A percentile compares a stretch with the other conserved stretches of the same genome.
Conservation (phyloP, 2,888 invertebrate genomes). For the Opisthograptis luteolata region DNA sequence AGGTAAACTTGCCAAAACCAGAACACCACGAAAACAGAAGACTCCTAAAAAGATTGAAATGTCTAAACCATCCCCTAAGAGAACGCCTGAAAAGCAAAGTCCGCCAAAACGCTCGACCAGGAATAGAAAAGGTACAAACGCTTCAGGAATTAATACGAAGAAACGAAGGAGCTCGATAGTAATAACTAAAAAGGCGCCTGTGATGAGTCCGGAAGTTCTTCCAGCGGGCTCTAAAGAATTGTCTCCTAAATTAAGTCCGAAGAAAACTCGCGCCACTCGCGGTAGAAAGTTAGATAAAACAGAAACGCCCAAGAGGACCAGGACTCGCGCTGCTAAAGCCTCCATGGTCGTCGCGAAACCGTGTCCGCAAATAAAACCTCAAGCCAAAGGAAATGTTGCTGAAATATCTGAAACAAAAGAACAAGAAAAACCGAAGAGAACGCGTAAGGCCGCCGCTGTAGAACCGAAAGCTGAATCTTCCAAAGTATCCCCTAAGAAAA, state of each 20-base stretch:
- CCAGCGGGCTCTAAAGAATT: slow-evolving; percentile 23
- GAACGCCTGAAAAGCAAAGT: slow-evolving; percentile 5
- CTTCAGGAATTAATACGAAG: slow-evolving; percentile 26
- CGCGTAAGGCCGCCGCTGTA: slow-evolving; percentile 33
- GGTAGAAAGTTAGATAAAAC: slow-evolving; percentile 32
- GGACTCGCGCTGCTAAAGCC: slow-evolving; percentile 38
- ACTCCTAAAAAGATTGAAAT: slow-evolving; percentile 7
- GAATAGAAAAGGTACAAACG: slow-evolving; percentile 33
- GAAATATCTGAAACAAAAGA: slow-evolving; percentile 2
- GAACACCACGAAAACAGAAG: slow-evolving; percentile 14
- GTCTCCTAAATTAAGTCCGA: slow-evolving; percentile 35
- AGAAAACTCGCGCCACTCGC: slow-evolving; percentile 40
- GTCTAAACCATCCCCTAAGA: not conserved
- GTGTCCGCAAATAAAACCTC: slow-evolving; percentile 54
- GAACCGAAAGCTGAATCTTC: slow-evolving; percentile 40
- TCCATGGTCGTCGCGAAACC: slow-evolving; percentile 50
- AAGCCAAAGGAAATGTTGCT: slow-evolving; percentile 18
- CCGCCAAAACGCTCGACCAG: slow-evolving; percentile 36
- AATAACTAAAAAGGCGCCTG: slow-evolving; percentile 57
- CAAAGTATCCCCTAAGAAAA: slow-evolving; percentile 38
- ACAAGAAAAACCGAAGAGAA: slow-evolving; percentile 28
- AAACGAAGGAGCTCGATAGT: slow-evolving; percentile 51
- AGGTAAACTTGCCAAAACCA: not conserved
- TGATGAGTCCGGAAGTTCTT: slow-evolving; percentile 32
- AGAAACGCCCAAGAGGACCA: slow-evolving; percentile 50